Percentiles rank a stretch among this genome's conserved stretches.
Conservation (phyloP, 2,797 vertebrate species). For the Sorex maritimensis region DNA sequence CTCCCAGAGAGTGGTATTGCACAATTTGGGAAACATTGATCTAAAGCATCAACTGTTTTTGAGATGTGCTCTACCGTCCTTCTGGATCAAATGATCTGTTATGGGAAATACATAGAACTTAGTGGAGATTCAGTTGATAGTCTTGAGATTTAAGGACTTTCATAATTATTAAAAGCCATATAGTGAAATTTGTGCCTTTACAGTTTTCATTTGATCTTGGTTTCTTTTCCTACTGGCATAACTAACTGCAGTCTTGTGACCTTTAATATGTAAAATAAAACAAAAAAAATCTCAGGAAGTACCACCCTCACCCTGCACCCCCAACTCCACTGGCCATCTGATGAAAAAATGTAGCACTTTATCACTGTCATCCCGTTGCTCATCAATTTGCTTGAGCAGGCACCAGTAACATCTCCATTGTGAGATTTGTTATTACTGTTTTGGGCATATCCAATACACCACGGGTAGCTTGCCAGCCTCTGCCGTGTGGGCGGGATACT, state of each 20-base stretch:
- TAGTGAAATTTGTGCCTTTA: constrained; percentile 29
- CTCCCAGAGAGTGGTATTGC: no score
- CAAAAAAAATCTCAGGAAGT: background rate
- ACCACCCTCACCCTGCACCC: background rate
- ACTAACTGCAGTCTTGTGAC: constrained; percentile 1
- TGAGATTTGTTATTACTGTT: no score
- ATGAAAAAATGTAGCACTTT: background rate
- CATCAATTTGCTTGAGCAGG: no score
- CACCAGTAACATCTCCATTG: no score
- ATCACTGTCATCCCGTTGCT: no score
- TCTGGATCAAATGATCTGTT: background rate
- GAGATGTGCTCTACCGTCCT: background rate
- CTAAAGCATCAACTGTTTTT: constrained; percentile 39
- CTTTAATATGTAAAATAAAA: constrained; percentile 29
- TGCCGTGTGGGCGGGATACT: no score
- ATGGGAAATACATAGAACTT: constrained; percentile 8
- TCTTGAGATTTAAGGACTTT: constrained; percentile 7
- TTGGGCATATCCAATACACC: no score
- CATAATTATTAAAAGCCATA: constrained; percentile 33
- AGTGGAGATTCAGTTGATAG: constrained; percentile 2
- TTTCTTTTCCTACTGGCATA: constrained; percentile 16
- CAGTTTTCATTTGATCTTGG: constrained; percentile 13
- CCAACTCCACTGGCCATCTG: constrained; percentile 55
- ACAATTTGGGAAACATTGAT: no score
- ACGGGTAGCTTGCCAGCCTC: no score